Base-by-base conservation (phyloP, 37 sponge, comb jelly and placozoan species). In the Aplysina aerophoba region DNA sequence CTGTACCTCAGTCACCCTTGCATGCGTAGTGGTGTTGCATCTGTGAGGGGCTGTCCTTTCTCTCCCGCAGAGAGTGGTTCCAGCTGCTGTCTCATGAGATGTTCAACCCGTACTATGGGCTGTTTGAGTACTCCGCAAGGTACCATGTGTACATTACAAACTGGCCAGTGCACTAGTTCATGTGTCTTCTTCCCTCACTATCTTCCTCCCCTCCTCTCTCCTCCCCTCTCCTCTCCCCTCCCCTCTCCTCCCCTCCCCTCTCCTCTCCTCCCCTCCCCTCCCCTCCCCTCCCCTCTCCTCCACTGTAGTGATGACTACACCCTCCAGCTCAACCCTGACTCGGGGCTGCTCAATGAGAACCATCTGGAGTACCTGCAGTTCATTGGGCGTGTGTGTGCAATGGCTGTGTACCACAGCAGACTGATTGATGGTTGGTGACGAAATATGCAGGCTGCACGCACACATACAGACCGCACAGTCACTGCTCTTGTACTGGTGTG, bases 71-170 rank as follows among this genome's bases (percentile, higher is more conserved):
- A 66, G 99, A 99, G 85, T 99, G 99, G 99, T 97, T 99, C 44
- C 83, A 91, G 54, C 81, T 97, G 41, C 81, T 99, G 73, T 99
- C 99, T 0, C 91, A 95, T 50, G 99, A 96, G 73, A 99, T 97
- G 96, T 99, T 99, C 86, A 99, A 97, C 83, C 99, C 99, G 13
- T 99, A 99, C 88, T 99, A 99, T 68, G 98, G 97, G n/a, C 89
- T 99, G 65, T 99, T 97, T 90, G 99, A 99, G 80, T 99, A 97
- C 84, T 91, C 99, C 24, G 99, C 99, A 53, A 99, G 90, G 99
- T 96, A 57, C 79, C 5, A 4, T 36, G 21, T 62, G 73, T 11
- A 27, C 16, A 8, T n/a, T n/a, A n/a, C n/a, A 39, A 35, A 12
- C 75, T 22, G 33, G 14, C 14, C 75, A 15, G n/a, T n/a, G n/a